These are phyloP conservation scores for Caiman crocodilus DNA, from an alignment of 2,797 vertebrate species.

Conservation along the genomic window DNA sequence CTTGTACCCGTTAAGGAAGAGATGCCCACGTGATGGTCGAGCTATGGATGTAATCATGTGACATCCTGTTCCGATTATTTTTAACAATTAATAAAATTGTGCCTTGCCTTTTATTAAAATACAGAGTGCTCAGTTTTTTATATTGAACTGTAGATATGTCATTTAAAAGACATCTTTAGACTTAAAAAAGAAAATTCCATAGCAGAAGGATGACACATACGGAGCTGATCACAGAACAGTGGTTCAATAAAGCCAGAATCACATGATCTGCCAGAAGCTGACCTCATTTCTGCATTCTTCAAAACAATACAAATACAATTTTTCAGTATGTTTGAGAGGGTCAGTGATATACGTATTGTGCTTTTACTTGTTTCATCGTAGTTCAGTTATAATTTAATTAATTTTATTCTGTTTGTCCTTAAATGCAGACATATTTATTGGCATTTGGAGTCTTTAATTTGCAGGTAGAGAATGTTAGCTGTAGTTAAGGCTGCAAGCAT, in stretches of 20 bases:
- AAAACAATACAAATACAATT: constrained; percentile 43
- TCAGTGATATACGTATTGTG: neutral
- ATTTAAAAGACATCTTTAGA: constrained; percentile 69
- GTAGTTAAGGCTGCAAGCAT: neutral
- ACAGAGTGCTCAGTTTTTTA: constrained; percentile 35
- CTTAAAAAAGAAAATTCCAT: constrained; percentile 68
- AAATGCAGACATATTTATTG: neutral
- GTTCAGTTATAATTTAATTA: neutral
- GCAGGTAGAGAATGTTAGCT: neutral
- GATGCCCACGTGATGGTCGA: neutral
- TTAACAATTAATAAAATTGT: constrained; percentile 19
- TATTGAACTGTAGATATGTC: constrained; percentile 51
- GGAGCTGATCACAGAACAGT: constrained; percentile 79
- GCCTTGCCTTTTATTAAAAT: neutral
- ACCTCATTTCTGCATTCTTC: constrained; percentile 79
- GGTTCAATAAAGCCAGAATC: constrained; percentile 73
- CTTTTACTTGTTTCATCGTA: neutral
- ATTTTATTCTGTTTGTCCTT: neutral
- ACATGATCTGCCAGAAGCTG: constrained; percentile 80
- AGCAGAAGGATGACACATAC: constrained; percentile 82
- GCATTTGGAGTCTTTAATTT: neutral
- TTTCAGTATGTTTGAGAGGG: constrained; percentile 30
- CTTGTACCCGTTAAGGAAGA: neutral
- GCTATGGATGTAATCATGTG: neutral
- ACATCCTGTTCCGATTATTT: constrained; percentile 23